Evolutionary conservation across 2,113 vertebrate genomes (phyloP), one percentile per base, ranked within the genome.

Genomic region (Anarhynchus alexandrinus): DNA sequence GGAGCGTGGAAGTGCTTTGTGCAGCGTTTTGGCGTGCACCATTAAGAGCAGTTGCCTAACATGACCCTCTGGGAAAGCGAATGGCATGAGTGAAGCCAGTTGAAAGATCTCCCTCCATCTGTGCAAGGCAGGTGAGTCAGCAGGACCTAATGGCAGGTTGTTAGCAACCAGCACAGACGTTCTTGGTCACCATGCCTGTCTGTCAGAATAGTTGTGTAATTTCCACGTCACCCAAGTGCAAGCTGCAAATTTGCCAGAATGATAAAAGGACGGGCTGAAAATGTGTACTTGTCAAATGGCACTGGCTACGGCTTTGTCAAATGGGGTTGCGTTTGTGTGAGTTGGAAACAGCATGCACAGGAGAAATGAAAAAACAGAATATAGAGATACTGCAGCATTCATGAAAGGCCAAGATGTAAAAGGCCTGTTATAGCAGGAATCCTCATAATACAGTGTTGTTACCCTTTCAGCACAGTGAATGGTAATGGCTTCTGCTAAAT

Each of bases 111-210:
- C 18, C 27, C 27, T 77, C 10, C 16, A 26, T 54, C 83, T 10
- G 21, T 36, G 45, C 22, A 9, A 58, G 30, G 79, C 80, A 65
- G 91, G 69, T 82, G 94, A 96, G 86, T 94, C 91, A 92, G 88
- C 90, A 78, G 84, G 32, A 57, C 77, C 55, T 71, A 15, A 47
- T 38, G 73, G 73, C 88, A 89, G 51, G 64, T 49, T 45, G 66
- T 51, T 51, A 51, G 49, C 49, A 51, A 23, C 49, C 5, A 51
- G 49, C 22, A 5, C 22, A 51, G 49, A 51, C 12, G 23, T 52
- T 65, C 66, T 43, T 3, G 1, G 57, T 72, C 66, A 20, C 51
- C 0, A 1, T 67, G 65, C 59, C 52, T 20, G 16, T 20, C 69
- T 89, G 1, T 62, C 23, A 1, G 55, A 61, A 17, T 30, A 78